Evolutionary conservation across 1,140 invertebrate genomes (phyloP), one percentile per base, ranked within the genome.

Genomic region (Drosophila sulfurigaster): DNA sequence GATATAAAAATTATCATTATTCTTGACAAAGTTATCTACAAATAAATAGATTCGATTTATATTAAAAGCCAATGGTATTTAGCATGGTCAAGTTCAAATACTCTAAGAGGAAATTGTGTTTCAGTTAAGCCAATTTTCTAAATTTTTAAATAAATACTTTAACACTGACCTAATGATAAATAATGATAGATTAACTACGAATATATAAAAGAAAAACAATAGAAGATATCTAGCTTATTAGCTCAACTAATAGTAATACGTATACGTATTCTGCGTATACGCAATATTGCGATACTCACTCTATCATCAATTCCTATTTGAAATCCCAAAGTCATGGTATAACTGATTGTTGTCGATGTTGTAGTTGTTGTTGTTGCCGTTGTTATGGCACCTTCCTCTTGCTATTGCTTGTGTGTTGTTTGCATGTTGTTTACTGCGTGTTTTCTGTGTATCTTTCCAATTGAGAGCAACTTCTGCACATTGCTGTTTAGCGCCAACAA

Each of bases 381-480:
- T 43, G 28, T 52, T 65, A 54, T 56, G 52, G 54, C 54, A 57
- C 57, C 41, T 46, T 59, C 41, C 57, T 28, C 10, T 59, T 43
- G 57, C 35, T 32, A 7, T 32, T 32, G 30, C 5, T 7, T 7
- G 20, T 43, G 35, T 57, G 74, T 72, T 72, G 62, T 72, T 66
- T 41, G 52, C 41, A 51, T 65, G 79, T 76, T 80, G 63, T 58
- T 69, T 35, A 11, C 32, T 66, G 46, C 67, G 57, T 63, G 32
- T 60, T 62, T 64, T 69, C 30, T 87, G 80, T 88, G 80, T 89
- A 66, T 88, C 83, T 83, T 88, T 83, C 66, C 83, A 89, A 88
- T 88, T 89, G 83, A 70, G 83, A 87, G 83, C 83, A 87, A 78
- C 82, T 88, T 82, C 82, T 82, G 54, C 64, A 58, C 62, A 58